phyloP scores from a whole-genome alignment of 2,888 invertebrate species.

The Pollenia angustigena region DNA sequence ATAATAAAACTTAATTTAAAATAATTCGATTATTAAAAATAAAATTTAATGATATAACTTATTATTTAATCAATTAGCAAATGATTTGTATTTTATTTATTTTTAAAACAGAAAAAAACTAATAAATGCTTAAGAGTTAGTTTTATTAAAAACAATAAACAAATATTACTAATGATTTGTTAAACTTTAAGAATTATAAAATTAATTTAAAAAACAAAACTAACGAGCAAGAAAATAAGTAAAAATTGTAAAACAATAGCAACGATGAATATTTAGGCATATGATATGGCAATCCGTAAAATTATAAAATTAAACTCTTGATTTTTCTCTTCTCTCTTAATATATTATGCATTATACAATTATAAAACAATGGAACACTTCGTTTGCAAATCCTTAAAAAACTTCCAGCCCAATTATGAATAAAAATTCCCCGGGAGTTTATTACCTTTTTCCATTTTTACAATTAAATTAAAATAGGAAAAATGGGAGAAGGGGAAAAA shows the following conservation, averaged over 20 bases:
- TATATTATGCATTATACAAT: background rate
- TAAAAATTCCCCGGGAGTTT: too few relatives aligned
- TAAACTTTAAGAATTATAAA: constrained; percentile 43
- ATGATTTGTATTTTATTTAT: constrained; percentile 20
- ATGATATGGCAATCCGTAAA: background rate
- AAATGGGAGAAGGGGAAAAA: too few relatives aligned
- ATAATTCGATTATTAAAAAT: constrained; percentile 57
- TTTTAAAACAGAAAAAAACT: constrained; percentile 55
- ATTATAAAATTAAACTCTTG: background rate
- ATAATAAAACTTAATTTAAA: constrained; percentile 59
- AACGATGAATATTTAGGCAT: constrained; percentile 20
- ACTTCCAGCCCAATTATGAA: too few relatives aligned
- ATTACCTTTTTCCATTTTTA: too few relatives aligned
- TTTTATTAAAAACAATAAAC: constrained; percentile 43
- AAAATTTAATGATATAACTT: constrained; percentile 52
- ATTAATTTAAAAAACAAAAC: constrained; percentile 42
- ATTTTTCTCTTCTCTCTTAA: background rate
- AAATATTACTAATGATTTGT: constrained; percentile 49
- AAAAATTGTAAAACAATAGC: constrained; percentile 28
- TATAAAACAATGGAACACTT: too few relatives aligned
- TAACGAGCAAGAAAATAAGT: constrained; percentile 22
- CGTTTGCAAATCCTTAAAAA: too few relatives aligned
- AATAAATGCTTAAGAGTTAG: constrained; percentile 66
- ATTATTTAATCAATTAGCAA: constrained; percentile 39
- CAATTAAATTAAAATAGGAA: too few relatives aligned